These are phyloP conservation scores for Phataginus tetradactyla DNA, from an alignment of 2,797 vertebrate species.

Conservation along the genomic window DNA sequence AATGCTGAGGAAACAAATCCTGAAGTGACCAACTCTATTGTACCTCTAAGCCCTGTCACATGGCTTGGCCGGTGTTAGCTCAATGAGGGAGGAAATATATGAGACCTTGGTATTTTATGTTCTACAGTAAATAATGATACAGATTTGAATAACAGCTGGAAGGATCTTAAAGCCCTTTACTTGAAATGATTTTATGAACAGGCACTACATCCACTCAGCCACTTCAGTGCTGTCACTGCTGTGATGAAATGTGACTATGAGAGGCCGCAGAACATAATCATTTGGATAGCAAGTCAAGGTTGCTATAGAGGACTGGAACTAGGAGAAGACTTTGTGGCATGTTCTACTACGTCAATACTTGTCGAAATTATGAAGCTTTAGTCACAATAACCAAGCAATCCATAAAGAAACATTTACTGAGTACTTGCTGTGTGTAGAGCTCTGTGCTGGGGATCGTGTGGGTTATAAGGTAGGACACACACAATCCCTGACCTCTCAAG, in stretches of 20 bases:
- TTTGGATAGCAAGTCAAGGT: background rate
- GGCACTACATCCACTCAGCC: conserved; percentile 64
- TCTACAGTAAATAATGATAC: conserved; percentile 72
- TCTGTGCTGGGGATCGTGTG: background rate
- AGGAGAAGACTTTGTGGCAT: background rate
- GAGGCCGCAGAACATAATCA: background rate
- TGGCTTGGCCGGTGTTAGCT: conserved; percentile 43
- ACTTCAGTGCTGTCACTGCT: conserved; percentile 37
- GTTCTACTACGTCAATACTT: background rate
- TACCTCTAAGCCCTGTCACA: background rate
- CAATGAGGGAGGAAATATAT: conserved; percentile 47
- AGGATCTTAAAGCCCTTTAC: conserved; percentile 74
- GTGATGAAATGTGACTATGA: background rate
- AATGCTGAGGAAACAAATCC: conserved; percentile 52
- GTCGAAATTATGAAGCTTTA: conserved; percentile 53
- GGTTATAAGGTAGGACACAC: background rate
- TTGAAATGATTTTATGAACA: conserved; percentile 76
- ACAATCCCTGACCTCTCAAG: background rate
- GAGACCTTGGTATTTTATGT: conserved; percentile 64
- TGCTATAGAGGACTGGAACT: background rate
- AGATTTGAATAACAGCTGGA: conserved; percentile 70
- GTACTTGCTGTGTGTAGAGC: background rate
- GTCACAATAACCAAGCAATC: background rate
- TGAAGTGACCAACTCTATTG: conserved; percentile 35
- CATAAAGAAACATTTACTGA: background rate